Base-by-base conservation (phyloP, 2,113 vertebrate genomes). In the Xenopus laevis region DNA sequence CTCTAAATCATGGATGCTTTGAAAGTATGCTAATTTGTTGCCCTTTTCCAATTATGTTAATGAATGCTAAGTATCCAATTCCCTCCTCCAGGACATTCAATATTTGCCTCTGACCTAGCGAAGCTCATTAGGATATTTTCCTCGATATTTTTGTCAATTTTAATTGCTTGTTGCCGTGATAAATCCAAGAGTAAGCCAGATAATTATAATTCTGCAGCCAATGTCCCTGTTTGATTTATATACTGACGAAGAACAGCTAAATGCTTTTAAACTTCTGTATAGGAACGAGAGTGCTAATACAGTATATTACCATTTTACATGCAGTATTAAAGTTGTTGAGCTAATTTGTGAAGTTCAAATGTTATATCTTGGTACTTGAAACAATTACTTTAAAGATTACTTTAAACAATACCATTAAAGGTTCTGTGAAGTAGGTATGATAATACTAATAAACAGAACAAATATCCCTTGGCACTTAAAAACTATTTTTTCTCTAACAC, bases 1-100 rank as follows among this genome's bases (percentile, higher is more conserved):
- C 45, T 73, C 52, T 50, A 58, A 46, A 46, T 45, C 4, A 45
- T 21, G 30, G 58, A 68, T 68, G 52, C 46, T 16, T 67, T 66
- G 12, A 69, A 69, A 20, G 12, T 15, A 44, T 33, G 27, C 40
- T 64, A 69, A 47, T 55, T 69, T 64, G 53, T 15, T 46, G 60
- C 62, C 30, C 52, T 77, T 77, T 77, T 57, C 50, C 50, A 77
- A 77, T 77, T 77, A 77, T 77, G 46, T 70, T 70, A 70, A 77
- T 64, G 20, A 57, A 33, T 45, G 50, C 59, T 77, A 63, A 77
- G 30, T 64, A 55, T 77, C 59, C 21, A 52, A 69, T 77, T 70
- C 33, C 67, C 66, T 77, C 74, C 67, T 77, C 58, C 21, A 60
- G 21, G 61, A 52, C 30, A 57, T 33, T 77, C 60, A 70, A 63